Percentiles rank a stretch among this genome's conserved stretches.
Evolutionary conservation across 2,888 invertebrate species (phyloP).

Genomic region (Notodonta dromedarius): DNA sequence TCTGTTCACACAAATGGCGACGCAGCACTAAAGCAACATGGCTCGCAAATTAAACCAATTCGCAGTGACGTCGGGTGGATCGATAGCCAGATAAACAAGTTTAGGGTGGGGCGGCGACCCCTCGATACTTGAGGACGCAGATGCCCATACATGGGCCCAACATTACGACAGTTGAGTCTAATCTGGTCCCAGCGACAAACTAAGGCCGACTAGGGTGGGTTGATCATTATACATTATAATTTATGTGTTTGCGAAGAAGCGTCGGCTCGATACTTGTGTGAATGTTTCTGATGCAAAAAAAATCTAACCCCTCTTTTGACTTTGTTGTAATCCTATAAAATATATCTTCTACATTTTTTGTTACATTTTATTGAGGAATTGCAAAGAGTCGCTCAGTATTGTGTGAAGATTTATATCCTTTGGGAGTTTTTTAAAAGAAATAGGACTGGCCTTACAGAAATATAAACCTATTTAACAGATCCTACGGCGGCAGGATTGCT

Average conservation of each 20-base stretch:
- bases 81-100: slow-evolving; percentile 76
- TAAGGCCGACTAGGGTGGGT: slow-evolving; percentile 19
- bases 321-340: neutral
- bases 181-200: slow-evolving; percentile 48
- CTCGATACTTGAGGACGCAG: slow-evolving; percentile 66
- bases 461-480: too few relatives aligned
- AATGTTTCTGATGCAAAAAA: neutral
- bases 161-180: slow-evolving; percentile 57
- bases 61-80: slow-evolving; percentile 55
- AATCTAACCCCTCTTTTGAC: neutral
- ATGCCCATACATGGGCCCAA: slow-evolving; percentile 66
- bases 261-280: neutral
- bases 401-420: too few relatives aligned
- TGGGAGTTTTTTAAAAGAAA: too few relatives aligned
- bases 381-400: too few relatives aligned
- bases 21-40: slow-evolving; percentile 36
- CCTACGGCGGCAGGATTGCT: too few relatives aligned
- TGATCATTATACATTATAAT: slow-evolving; percentile 19
- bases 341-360: too few relatives aligned
- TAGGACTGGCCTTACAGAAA: too few relatives aligned
- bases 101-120: slow-evolving; percentile 59
- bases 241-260: neutral
- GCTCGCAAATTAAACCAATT: slow-evolving; percentile 53
- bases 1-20: slow-evolving; percentile 14
- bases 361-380: too few relatives aligned